phyloP scores from a whole-genome alignment of 2,113 vertebrate genomes.

The Varanus komodoensis region DNA sequence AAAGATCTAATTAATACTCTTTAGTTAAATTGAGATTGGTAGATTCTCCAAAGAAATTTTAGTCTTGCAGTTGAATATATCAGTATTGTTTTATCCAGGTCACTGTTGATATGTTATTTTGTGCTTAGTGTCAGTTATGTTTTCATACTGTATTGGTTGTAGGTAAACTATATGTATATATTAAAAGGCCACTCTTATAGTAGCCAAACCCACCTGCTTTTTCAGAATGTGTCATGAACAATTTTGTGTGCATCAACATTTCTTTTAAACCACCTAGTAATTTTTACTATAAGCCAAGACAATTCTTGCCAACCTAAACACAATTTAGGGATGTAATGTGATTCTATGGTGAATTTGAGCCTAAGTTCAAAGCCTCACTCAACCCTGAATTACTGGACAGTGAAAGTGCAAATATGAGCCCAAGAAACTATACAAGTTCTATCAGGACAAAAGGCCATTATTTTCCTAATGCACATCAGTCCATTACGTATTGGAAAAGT shows the following conservation, averaged over 20 bases:
- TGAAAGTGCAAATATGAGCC: background rate
- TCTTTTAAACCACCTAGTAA: background rate
- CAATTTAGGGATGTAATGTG: background rate
- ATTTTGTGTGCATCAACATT: background rate
- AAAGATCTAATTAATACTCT: too few relatives aligned
- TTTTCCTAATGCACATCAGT: background rate
- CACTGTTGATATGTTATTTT: too few relatives aligned
- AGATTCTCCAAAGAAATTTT: too few relatives aligned
- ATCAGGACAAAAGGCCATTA: background rate
- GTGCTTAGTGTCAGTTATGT: too few relatives aligned
- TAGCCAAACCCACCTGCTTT: background rate
- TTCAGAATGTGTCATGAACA: background rate
- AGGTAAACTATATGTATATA: too few relatives aligned
- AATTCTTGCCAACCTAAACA: background rate
- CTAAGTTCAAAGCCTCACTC: background rate
- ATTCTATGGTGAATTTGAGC: background rate
- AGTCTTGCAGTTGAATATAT: too few relatives aligned
- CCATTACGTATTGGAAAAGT: background rate
- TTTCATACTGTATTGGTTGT: too few relatives aligned
- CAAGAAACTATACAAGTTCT: background rate
- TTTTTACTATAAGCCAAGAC: background rate
- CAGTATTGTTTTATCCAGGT: too few relatives aligned
- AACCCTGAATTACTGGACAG: background rate
- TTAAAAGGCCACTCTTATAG: background rate
- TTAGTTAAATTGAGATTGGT: too few relatives aligned